These are phyloP conservation scores for Trinectes maculatus DNA, from an alignment of 2,113 vertebrate genomes.

Conservation along the genomic window DNA sequence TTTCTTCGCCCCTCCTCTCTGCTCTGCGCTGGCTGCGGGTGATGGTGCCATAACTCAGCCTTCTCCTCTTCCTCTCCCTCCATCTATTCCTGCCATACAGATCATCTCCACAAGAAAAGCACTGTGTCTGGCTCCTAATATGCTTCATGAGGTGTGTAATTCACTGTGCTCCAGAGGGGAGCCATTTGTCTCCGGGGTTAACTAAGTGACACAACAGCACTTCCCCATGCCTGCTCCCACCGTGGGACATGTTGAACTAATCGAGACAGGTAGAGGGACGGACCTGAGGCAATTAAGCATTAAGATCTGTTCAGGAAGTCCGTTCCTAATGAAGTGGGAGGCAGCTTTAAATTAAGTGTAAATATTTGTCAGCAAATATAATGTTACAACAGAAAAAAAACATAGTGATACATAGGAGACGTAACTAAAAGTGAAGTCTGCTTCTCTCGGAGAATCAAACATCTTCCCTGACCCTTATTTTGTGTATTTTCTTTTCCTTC, in stretches of 20 bases:
- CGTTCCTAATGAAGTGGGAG: constrained; percentile 55
- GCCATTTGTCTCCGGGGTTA: constrained; percentile 93
- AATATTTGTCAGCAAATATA: constrained; percentile 65
- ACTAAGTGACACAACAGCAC: constrained; percentile 91
- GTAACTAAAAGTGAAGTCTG: constrained; percentile 44
- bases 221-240: constrained; percentile 85
- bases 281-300: constrained; percentile 65
- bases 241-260: constrained; percentile 77
- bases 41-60: constrained; percentile 93
- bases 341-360: constrained; percentile 57
- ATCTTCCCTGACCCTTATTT: constrained; percentile 43
- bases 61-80: constrained; percentile 57
- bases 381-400: constrained; percentile 35
- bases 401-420: constrained; percentile 15
- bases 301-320: constrained; percentile 63
- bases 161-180: constrained; percentile 86
- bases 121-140: constrained; percentile 89
- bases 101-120: constrained; percentile 92
- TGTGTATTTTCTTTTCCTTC: constrained; percentile 66
- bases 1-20: constrained; percentile 37
- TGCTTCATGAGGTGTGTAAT: constrained; percentile 95
- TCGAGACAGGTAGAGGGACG: constrained; percentile 68
- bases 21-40: constrained; percentile 77
- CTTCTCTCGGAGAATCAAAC: constrained; percentile 42
- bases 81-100: constrained; percentile 77